Evolutionary conservation across 2,888 invertebrate species (phyloP).

Genomic region (Yponomeuta plumbellus): DNA sequence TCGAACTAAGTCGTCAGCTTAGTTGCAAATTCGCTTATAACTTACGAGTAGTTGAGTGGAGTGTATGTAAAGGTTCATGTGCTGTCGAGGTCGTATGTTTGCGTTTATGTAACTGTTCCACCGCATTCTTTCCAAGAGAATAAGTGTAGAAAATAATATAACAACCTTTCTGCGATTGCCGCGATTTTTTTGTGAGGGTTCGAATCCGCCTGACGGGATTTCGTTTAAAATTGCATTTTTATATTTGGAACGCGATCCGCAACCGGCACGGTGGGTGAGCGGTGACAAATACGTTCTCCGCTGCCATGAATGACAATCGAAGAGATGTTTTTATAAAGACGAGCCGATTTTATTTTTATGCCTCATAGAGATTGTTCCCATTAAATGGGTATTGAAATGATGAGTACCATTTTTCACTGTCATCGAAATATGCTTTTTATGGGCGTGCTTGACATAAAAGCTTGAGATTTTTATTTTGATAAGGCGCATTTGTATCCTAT

Average conservation of each 20-base stretch:
- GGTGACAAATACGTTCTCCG: slow-evolving; percentile 73
- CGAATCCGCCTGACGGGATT: slow-evolving; percentile 44
- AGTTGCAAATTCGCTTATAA: too few relatives aligned
- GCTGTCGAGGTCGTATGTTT: too few relatives aligned
- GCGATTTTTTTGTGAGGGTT: slow-evolving; percentile 68
- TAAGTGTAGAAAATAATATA: too few relatives aligned
- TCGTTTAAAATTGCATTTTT: slow-evolving; percentile 76
- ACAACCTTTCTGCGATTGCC: slow-evolving; percentile 32
- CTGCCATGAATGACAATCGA: slow-evolving; percentile 76
- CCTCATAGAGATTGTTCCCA: slow-evolving; percentile 70
- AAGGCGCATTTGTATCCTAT: not conserved
- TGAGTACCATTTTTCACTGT: slow-evolving; percentile 73
- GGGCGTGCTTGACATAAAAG: slow-evolving; percentile 19
- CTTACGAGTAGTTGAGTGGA: too few relatives aligned
- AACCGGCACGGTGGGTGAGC: slow-evolving; percentile 65
- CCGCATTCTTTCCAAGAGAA: too few relatives aligned
- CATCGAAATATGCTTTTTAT: slow-evolving; percentile 62
- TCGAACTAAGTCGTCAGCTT: too few relatives aligned
- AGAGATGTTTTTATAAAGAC: slow-evolving; percentile 75
- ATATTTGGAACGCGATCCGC: slow-evolving; percentile 72
- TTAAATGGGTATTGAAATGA: slow-evolving; percentile 73
- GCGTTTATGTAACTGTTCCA: too few relatives aligned
- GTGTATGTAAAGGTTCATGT: too few relatives aligned
- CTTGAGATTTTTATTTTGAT: not conserved
- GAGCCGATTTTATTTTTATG: slow-evolving; percentile 69